Evolutionary conservation across 1,140 invertebrate species (phyloP), one percentile per base, ranked within the genome.

Genomic region (Lordiphosa stackelbergi): DNA sequence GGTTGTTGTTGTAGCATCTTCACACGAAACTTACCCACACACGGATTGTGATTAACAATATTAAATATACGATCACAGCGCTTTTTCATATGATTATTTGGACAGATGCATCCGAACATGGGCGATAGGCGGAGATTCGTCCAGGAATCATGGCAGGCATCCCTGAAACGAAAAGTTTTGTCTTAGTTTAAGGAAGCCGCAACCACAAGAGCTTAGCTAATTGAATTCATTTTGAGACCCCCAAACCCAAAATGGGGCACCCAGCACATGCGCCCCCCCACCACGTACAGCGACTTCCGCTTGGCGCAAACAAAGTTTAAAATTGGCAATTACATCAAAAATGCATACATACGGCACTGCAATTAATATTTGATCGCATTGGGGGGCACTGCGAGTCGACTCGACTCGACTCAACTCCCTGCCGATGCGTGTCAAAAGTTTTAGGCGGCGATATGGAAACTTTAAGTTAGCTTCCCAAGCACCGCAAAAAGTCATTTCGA

Each of bases 31-130:
- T 95, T 91, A 96, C 95, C 94, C 79, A 96, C 93, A 89, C 95
- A 96, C 11, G 95, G 94, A 90, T 96, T 96, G 88, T 95, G 93
- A 90, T 96, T 95, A 79, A 96, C 94, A 79, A 93, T 91, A 58
- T 91, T 91, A 89, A 95, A 96, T 87, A 96, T 94, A 71, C 93
- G 90, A 87, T 96, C 94, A 88, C 95, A 96, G 66, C 93, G 91
- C 73, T 93, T 93, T 90, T 95, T 95, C 89, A 93, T 93, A 88
- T 95, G 93, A 72, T 94, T 95, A 85, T 94, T 95, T 47, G 95
- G 95, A 88, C 95, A 96, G 68, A 96, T 96, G 89, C 95, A 96
- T 9, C 95, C 95, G 88, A 96, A 96, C 90, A 96, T 93, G 2
- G 94, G 95, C 8, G 95, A 95, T 49, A 94, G 88, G 38, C 94